phyloP scores from a whole-genome alignment of 2,113 vertebrate genomes.

The Podilymbus podiceps region DNA sequence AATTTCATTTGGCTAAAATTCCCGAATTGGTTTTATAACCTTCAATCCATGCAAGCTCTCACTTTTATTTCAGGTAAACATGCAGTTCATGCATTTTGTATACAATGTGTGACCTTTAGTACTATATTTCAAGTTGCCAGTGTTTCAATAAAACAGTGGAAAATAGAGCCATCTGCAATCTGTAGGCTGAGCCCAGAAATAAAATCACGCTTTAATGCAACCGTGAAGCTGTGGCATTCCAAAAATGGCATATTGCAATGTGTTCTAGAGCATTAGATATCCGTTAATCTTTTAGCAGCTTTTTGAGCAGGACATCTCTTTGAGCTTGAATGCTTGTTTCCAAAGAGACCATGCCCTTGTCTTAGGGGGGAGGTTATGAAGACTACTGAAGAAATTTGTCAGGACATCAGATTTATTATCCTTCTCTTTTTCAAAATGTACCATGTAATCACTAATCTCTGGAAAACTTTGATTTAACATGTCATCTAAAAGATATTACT shows the following conservation, averaged over 20 bases:
- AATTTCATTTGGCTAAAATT: not conserved
- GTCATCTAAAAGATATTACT: constrained; percentile 71
- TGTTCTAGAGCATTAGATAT: constrained; percentile 47
- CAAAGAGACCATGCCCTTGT: constrained; percentile 34
- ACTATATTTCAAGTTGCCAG: not conserved
- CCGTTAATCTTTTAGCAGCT: constrained; percentile 63
- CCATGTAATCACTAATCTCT: constrained; percentile 76
- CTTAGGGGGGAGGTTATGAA: constrained; percentile 43
- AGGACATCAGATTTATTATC: constrained; percentile 66
- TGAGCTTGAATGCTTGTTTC: constrained; percentile 27
- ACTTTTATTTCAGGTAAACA: not conserved
- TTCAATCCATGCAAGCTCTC: not conserved
- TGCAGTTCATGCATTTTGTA: not conserved
- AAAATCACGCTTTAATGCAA: constrained; percentile 43
- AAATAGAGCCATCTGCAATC: constrained; percentile 12
- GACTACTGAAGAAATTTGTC: constrained; percentile 64
- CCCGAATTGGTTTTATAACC: not conserved
- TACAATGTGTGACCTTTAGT: not conserved
- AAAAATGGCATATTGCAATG: constrained; percentile 57
- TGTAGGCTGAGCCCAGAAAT: constrained; percentile 17
- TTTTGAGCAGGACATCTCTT: constrained; percentile 52
- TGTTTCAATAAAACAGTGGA: not conserved
- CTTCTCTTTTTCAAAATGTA: constrained; percentile 63
- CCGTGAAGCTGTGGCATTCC: constrained; percentile 56
- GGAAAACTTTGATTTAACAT: constrained; percentile 76